phyloP scores from a whole-genome alignment of 2,888 invertebrate genomes.

The Nephrotoma guestfalica region DNA sequence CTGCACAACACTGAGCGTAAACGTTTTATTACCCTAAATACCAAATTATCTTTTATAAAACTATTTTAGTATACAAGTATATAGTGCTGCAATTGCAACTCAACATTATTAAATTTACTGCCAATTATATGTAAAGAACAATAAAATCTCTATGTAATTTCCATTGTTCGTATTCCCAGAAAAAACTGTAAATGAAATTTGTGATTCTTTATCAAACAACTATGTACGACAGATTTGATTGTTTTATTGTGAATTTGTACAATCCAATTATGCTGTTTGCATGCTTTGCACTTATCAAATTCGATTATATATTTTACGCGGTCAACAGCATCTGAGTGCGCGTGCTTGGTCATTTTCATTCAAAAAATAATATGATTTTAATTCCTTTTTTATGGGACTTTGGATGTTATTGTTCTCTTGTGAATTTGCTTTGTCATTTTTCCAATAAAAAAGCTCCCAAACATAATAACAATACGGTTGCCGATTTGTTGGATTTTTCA shows the following conservation, averaged over 20 bases:
- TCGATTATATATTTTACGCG: background rate
- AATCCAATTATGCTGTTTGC: background rate
- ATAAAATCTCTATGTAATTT: background rate
- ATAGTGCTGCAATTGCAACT: no score
- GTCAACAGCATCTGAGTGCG: background rate
- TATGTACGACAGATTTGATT: background rate
- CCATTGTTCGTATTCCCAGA: background rate
- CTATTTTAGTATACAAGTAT: no score
- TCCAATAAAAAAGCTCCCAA: background rate
- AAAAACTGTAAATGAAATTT: background rate
- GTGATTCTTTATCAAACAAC: background rate
- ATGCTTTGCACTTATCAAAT: background rate
- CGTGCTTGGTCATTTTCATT: background rate
- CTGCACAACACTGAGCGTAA: no score
- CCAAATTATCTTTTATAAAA: no score
- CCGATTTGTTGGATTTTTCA: background rate
- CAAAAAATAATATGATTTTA: background rate
- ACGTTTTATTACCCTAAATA: no score
- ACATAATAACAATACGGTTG: background rate
- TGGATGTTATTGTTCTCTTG: background rate
- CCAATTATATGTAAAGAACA: no score
- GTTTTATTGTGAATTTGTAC: background rate
- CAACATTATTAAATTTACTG: no score
- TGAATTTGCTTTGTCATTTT: background rate
- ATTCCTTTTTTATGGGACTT: background rate